A percentile compares a stretch with the other conserved stretches of the same genome.
These are phyloP conservation scores for Channa striata DNA, from an alignment of 2,797 vertebrate species.

Conservation along the genomic window DNA sequence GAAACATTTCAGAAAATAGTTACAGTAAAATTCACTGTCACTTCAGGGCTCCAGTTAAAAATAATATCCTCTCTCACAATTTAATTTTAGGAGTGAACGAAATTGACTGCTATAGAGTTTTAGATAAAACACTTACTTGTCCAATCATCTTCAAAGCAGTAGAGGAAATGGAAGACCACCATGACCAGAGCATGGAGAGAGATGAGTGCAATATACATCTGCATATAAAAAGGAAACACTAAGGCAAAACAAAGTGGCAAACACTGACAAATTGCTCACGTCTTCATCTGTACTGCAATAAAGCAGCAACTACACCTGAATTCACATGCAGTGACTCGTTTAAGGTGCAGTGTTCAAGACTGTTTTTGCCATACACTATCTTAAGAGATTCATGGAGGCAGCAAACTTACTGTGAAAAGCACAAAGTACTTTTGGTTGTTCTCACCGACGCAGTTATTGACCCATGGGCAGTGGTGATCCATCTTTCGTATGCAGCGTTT, in stretches of 20 bases:
- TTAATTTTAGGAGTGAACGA: not conserved
- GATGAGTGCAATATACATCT: slow-evolving; percentile 99
- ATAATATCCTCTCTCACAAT: too few relatives aligned
- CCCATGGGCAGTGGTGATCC: slow-evolving; percentile 99
- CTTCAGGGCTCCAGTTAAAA: not conserved
- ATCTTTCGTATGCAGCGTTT: slow-evolving; percentile 99
- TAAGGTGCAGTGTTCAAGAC: not conserved
- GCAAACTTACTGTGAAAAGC: slow-evolving; percentile 95
- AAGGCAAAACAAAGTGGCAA: not conserved
- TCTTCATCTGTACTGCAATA: not conserved
- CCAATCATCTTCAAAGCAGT: slow-evolving; percentile 99
- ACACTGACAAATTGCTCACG: not conserved
- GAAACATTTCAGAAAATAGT: too few relatives aligned
- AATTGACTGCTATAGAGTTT: not conserved
- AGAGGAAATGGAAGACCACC: slow-evolving; percentile 98
- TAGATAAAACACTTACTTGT: slow-evolving; percentile 90
- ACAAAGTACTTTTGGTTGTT: slow-evolving; percentile 99
- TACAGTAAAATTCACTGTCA: not conserved
- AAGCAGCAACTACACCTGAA: not conserved
- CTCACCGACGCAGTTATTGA: slow-evolving; percentile 99
- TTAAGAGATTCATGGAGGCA: not conserved
- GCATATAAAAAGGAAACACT: slow-evolving; percentile 32
- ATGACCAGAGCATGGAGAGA: slow-evolving; percentile 94
- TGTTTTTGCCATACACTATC: too few relatives aligned
- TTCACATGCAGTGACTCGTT: not conserved